Evolutionary conservation across 2,113 vertebrate species (phyloP), one percentile per base, ranked within the genome.

Genomic region (Nyctereutes procyonoides): DNA sequence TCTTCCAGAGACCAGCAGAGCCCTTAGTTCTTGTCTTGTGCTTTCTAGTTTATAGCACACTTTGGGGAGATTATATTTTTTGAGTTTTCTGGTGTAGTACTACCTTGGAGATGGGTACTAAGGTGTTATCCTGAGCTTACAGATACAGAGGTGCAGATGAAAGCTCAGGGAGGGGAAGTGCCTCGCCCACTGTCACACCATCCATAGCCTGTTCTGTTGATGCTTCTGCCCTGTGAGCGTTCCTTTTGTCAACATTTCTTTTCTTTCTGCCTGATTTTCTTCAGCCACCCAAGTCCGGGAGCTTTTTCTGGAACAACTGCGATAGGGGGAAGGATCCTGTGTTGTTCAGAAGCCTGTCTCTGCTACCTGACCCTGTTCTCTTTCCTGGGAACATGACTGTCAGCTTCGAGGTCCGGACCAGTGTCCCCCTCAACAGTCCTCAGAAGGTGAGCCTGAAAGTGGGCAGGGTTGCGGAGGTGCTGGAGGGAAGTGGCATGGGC

Each of bases 281-380:
- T 3, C 19, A 35, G 81, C n/a, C 38, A 5, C 77, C 60, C 77
- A 92, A 98, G 98, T 81, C 98, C 3, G 43, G 96, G 84, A 96
- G 81, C 91, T 99, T 99, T 96, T 96, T 97, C 56, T 99, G 99
- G 99, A 96, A 98, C 69, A 98, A 99, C 96, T 99, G 99, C 0
- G 98, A 98, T 30, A 96, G 93, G 1, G 95, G 83, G 35, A 98
- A 28, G 1, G 98, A 99, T 26, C 99, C 99, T 0, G 98, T 98
- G 0, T 80, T 98, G 82, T 91, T 99, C 94, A 96, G 98, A 83
- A 98, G 98, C 94, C 98, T 99, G 73, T 98, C 97, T 0, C 32
- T 99, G 93, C 91, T 96, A 0, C 99, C 99, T 0, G 98, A 99
- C 94, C 99, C 99, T 32, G 96, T 99, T 80, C 48, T 13, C 9